These are phyloP conservation scores for Holacanthus passer DNA, from an alignment of 2,113 vertebrate species.

Conservation along the genomic window DNA sequence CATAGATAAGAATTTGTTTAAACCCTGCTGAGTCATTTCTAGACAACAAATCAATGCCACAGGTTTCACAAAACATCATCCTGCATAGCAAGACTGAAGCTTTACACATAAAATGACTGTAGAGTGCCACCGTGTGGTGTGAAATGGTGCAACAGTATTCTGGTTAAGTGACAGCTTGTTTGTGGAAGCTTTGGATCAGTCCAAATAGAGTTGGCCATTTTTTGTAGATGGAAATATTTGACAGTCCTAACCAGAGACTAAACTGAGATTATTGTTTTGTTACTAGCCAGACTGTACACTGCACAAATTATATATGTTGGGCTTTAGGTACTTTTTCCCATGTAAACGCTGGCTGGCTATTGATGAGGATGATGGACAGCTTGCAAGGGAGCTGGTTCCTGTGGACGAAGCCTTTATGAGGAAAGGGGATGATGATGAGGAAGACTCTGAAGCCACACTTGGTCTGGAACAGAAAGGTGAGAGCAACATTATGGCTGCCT, in stretches of 20 bases:
- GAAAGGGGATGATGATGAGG: conserved; percentile 85
- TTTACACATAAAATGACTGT: conserved; percentile 5
- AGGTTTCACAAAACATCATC: neutral
- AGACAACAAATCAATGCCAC: neutral
- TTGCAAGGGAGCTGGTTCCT: conserved; percentile 93
- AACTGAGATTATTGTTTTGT: neutral
- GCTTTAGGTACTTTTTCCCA: conserved; percentile 93
- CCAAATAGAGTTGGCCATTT: neutral
- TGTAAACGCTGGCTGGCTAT: conserved; percentile 96
- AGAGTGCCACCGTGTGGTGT: conserved; percentile 62
- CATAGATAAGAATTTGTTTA: neutral
- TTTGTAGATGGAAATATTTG: neutral
- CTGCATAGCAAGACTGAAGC: neutral
- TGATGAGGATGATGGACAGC: conserved; percentile 96
- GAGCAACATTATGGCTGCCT: neutral
- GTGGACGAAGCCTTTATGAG: conserved; percentile 97
- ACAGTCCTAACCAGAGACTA: neutral
- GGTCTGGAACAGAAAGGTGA: conserved; percentile 97
- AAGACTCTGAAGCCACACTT: conserved; percentile 88
- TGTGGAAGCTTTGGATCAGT: neutral
- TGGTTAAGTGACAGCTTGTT: neutral
- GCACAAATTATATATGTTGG: neutral
- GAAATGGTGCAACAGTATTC: conserved; percentile 29
- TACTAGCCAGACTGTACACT: neutral
- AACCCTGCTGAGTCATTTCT: neutral